Evolutionary conservation across 2,113 vertebrate genomes (phyloP).

Genomic region (Mus musculus): GRCm39 chr1:180944501-180945000

Average conservation of each 20-base stretch:
- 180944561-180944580: neutral
- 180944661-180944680: neutral
- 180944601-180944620: neutral
- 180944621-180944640: neutral
- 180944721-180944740: constrained; percentile 35
- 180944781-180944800: neutral
- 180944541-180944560: neutral
- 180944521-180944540: neutral
- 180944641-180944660: neutral
- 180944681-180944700: neutral
- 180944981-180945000: neutral
- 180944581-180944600: neutral
- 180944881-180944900: neutral
- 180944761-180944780: neutral
- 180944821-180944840: neutral
- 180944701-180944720: neutral
- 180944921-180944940: neutral
- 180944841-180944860: neutral
- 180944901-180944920: neutral
- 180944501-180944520: neutral
- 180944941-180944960: neutral
- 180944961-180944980: neutral
- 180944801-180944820: neutral
- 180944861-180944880: neutral
- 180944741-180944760: neutral